phyloP scores from a whole-genome alignment of 2,888 invertebrate species.

The Volucella bombylans region DNA sequence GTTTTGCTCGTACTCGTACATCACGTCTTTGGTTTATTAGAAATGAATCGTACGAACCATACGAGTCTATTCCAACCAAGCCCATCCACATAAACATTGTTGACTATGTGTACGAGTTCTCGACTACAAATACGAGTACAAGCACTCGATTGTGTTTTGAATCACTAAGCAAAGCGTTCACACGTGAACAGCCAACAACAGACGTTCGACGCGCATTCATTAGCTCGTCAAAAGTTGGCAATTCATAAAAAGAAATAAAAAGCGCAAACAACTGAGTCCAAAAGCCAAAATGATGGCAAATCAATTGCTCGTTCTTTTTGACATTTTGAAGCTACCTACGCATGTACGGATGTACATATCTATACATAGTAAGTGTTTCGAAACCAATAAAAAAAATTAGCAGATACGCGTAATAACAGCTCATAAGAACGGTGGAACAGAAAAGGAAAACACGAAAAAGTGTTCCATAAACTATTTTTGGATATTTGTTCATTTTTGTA shows the following conservation, averaged over 20 bases:
- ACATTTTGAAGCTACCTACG: background rate
- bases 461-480: slow-evolving; percentile 36
- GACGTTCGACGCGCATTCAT: slow-evolving; percentile 5
- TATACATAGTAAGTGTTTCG: too few relatives aligned
- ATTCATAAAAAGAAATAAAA: background rate
- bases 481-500: slow-evolving; percentile 48
- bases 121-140: too few relatives aligned
- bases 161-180: slow-evolving; percentile 33
- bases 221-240: slow-evolving; percentile 18
- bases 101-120: background rate
- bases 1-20: background rate
- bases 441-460: background rate
- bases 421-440: slow-evolving; percentile 9
- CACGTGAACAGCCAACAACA: slow-evolving; percentile 30
- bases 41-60: background rate
- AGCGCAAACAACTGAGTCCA: background rate
- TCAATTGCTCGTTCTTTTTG: slow-evolving; percentile 1
- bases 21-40: too few relatives aligned
- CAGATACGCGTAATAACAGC: slow-evolving; percentile 28
- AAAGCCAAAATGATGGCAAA: background rate
- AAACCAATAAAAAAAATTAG: background rate
- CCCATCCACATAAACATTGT: slow-evolving; percentile 35
- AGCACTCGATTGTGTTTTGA: slow-evolving; percentile 33
- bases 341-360: background rate
- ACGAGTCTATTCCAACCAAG: background rate